These are phyloP conservation scores for Typhlichthys subterraneus DNA, from an alignment of 2,797 vertebrate species.

Conservation along the genomic window DNA sequence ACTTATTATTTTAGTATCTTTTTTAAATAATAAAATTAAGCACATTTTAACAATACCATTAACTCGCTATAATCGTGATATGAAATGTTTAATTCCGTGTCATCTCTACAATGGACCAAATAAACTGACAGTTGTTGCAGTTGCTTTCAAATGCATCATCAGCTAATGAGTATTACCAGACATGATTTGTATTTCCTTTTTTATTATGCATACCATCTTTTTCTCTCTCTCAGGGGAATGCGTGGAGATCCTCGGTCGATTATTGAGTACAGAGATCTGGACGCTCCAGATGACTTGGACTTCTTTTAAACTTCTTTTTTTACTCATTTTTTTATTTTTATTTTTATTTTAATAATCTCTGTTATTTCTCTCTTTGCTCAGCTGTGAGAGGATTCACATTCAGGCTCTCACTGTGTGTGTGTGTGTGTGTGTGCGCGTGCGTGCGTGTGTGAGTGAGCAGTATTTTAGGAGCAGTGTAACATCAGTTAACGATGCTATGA, in stretches of 20 bases:
- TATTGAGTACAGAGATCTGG: slow-evolving; percentile 90
- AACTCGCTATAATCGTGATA: no score
- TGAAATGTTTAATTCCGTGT: no score
- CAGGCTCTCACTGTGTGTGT: neutral
- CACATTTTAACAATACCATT: no score
- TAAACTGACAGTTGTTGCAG: no score
- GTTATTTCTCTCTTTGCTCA: slow-evolving; percentile 20
- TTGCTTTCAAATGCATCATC: no score
- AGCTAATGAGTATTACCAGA: neutral
- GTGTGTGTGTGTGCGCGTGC: neutral
- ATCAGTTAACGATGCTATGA: slow-evolving; percentile 11
- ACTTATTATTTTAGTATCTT: no score
- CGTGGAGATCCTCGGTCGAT: slow-evolving; percentile 88
- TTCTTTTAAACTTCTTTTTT: slow-evolving; percentile 80
- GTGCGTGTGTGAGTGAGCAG: neutral
- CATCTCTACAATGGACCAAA: no score
- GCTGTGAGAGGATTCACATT: no score
- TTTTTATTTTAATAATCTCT: slow-evolving; percentile 25
- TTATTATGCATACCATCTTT: neutral
- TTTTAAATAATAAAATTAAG: no score
- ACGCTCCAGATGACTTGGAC: slow-evolving; percentile 89
- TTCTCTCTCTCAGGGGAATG: slow-evolving; percentile 72
- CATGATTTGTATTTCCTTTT: neutral
- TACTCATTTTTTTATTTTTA: slow-evolving; percentile 18
- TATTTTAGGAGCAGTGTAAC: slow-evolving; percentile 32